Base-by-base conservation (phyloP, 2,888 invertebrate genomes). In the Colletes collaris region DNA sequence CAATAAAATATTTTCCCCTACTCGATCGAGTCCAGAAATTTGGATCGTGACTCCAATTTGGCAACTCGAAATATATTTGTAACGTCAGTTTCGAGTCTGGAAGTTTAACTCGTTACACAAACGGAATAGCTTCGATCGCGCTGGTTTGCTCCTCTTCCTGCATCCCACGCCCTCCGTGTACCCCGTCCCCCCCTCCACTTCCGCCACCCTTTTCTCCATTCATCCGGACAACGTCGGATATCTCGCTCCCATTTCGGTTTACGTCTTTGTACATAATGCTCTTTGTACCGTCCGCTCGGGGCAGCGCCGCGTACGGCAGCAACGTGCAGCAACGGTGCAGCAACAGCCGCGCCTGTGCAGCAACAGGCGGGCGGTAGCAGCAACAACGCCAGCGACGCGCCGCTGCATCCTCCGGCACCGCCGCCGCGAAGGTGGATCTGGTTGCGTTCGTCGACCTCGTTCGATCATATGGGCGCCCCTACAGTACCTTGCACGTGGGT, bases 241-340 rank as follows among this genome's bases (percentile, higher is more conserved):
- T 90, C 90, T 90, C 90, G 90, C 89, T 90, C 89, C 88, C 89
- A 90, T 91, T 91, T 88, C 89, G 87, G 85, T 89, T 90, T 90
- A 90, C 89, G 89, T 90, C 91, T 91, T 88, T 90, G 89, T 91
- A 90, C 88, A 87, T 91, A 91, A 91, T 90, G 87, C 89, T 86
- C 91, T 90, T 90, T 90, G 91, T 90, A 90, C 85, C 87, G 81
- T 86, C 84, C 86, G 85, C 81, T 71, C 52, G 67, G 55, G 67
- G 76, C 80, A 70, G 64, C 79, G 19, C 75, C 78, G 62, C 70
- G 27, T 56, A 65, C 65, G 64, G 50, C 50, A 46, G 68, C 59
- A 44, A 73, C 37, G n/a, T 65, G 64, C 66, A 49, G 65, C 76
- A 69, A 56, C 70, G 63, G 53, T 66, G 64, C 69, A 46, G 71